Evolutionary conservation across 2,113 vertebrate genomes (phyloP).

Genomic region (Otocyon megalotis): DNA sequence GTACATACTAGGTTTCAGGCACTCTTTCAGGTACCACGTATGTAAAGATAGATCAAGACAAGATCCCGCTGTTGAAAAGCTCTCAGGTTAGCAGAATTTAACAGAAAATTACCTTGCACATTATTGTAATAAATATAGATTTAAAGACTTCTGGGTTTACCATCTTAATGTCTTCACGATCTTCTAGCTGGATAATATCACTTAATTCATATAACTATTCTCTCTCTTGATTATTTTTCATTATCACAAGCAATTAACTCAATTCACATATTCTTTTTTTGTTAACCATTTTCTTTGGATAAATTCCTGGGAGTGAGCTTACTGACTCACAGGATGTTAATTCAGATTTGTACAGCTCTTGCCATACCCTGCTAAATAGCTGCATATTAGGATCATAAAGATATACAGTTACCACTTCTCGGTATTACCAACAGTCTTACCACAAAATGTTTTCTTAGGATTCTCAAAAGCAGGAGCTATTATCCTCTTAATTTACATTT

Average conservation of each 20-base stretch:
- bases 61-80: slow-evolving; percentile 48
- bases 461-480: slow-evolving; percentile 28
- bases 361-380: slow-evolving; percentile 11
- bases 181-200: slow-evolving; percentile 52
- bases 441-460: slow-evolving; percentile 42
- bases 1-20: slow-evolving; percentile 47
- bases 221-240: slow-evolving; percentile 67
- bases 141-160: slow-evolving; percentile 57
- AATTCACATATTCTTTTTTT: background rate
- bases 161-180: slow-evolving; percentile 64
- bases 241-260: slow-evolving; percentile 52
- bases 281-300: slow-evolving; percentile 56
- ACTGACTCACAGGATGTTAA: slow-evolving; percentile 50
- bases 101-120: slow-evolving; percentile 68
- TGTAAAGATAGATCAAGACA: slow-evolving; percentile 68
- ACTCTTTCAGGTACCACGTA: slow-evolving; percentile 58
- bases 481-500: slow-evolving; percentile 50
- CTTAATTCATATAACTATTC: slow-evolving; percentile 56
- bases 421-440: slow-evolving; percentile 5
- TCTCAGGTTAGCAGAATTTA: slow-evolving; percentile 54
- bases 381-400: slow-evolving; percentile 36
- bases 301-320: slow-evolving; percentile 59
- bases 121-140: slow-evolving; percentile 59
- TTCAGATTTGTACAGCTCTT: slow-evolving; percentile 58
- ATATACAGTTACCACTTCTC: background rate